Conservation (phyloP, 2,888 invertebrate genomes). For the Cantharis rufa region DNA sequence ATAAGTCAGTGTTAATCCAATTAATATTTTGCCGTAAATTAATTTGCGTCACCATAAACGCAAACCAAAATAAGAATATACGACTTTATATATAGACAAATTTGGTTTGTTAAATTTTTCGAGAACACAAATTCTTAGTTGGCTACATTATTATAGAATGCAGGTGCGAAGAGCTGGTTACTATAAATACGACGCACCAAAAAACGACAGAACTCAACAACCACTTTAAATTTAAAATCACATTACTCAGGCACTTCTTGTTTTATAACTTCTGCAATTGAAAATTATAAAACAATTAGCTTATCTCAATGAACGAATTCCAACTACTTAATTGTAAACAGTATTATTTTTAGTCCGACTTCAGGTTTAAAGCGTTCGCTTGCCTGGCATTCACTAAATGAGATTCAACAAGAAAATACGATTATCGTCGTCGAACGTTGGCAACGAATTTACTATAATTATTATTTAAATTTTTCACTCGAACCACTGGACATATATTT, state of each 20-base stretch:
- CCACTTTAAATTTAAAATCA: neutral
- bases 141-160: slow-evolving; percentile 24
- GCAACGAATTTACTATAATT: neutral
- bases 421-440: slow-evolving; percentile 12
- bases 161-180: slow-evolving; percentile 12
- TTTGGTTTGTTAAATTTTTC: slow-evolving; percentile 25
- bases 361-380: slow-evolving; percentile 14
- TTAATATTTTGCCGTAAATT: neutral
- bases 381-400: slow-evolving; percentile 19
- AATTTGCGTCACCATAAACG: slow-evolving; percentile 18
- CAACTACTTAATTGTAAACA: neutral
- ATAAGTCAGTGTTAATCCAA: neutral
- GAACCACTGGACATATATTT: neutral
- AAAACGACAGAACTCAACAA: neutral
- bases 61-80: slow-evolving; percentile 20
- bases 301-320: neutral
- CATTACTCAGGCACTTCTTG: neutral
- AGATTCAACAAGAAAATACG: slow-evolving; percentile 17
- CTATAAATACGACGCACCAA: slow-evolving; percentile 17
- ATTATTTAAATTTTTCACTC: neutral
- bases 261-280: neutral
- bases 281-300: neutral
- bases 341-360: slow-evolving; percentile 1
- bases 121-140: slow-evolving; percentile 16
- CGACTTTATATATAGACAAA: slow-evolving; percentile 30